Percentiles rank a stretch among this genome's conserved stretches.
These are phyloP conservation scores for Hypomesus transpacificus DNA, from an alignment of 2,113 vertebrate genomes.

Conservation along the genomic window DNA sequence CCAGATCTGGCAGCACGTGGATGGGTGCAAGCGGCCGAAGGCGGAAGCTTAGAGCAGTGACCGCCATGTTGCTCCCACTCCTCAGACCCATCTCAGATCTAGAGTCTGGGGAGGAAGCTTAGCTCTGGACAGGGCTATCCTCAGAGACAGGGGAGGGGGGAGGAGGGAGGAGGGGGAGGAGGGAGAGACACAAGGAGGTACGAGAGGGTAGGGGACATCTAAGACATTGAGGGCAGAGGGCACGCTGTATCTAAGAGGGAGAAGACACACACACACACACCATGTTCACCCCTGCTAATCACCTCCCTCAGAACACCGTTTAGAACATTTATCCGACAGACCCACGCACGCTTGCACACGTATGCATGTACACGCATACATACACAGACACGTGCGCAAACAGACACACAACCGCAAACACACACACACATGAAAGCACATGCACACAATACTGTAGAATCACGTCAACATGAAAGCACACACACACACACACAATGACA, in stretches of 20 bases:
- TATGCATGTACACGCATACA: too few relatives aligned
- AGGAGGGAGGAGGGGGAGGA: neutral
- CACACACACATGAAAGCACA: neutral
- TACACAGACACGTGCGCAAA: too few relatives aligned
- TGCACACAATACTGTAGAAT: neutral
- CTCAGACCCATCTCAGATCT: neutral
- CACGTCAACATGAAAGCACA: slow-evolving; percentile 2
- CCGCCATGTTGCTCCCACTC: too few relatives aligned
- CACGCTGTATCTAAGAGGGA: neutral
- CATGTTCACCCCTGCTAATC: neutral
- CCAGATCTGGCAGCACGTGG: too few relatives aligned
- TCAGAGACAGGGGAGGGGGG: neutral
- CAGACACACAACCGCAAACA: neutral
- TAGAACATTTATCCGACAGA: neutral
- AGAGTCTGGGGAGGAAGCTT: neutral
- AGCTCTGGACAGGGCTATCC: neutral
- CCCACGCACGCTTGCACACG: neutral
- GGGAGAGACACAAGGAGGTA: neutral
- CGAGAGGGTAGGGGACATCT: neutral
- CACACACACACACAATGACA: slow-evolving; percentile 5
- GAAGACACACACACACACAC: neutral
- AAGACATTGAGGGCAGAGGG: neutral
- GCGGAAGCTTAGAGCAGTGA: too few relatives aligned
- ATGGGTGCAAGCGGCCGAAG: too few relatives aligned
- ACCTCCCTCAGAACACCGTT: neutral